Percentiles rank a stretch among this genome's conserved stretches.
Evolutionary conservation across 2,888 invertebrate genomes (phyloP).

Genomic region (Leucozona laternaria): DNA sequence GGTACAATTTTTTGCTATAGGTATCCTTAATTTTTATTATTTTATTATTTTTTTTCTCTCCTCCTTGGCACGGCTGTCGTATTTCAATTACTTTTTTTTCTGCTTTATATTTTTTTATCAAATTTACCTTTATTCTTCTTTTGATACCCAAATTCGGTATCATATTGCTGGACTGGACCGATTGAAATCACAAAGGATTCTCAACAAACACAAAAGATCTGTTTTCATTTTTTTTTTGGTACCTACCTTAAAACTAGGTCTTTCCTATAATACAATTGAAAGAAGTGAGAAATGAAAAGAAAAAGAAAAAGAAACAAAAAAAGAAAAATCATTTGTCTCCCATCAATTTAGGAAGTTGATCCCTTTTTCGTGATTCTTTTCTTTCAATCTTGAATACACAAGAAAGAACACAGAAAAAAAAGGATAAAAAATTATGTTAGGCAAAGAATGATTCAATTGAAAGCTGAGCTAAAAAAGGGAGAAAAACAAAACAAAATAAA

Average conservation of each 20-base stretch:
- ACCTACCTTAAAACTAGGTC: slow-evolving; percentile 41
- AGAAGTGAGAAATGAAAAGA: slow-evolving; percentile 26
- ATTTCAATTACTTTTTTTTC: slow-evolving; percentile 35
- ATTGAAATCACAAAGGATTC: slow-evolving; percentile 56
- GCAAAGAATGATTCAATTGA: slow-evolving; percentile 27
- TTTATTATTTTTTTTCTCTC: no score
- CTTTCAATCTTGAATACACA: slow-evolving; percentile 29
- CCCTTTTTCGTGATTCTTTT: slow-evolving; percentile 38
- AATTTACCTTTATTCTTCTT: slow-evolving; percentile 30
- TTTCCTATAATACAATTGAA: slow-evolving; percentile 36
- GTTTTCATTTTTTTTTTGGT: neutral
- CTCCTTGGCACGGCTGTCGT: neutral
- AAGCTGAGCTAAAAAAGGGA: neutral
- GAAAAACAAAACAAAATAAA: neutral
- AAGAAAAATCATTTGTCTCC: slow-evolving; percentile 32
- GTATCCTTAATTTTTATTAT: neutral
- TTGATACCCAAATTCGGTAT: slow-evolving; percentile 18
- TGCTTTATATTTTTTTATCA: slow-evolving; percentile 10
- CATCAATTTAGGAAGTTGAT: slow-evolving; percentile 45
- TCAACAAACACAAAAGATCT: slow-evolving; percentile 23
- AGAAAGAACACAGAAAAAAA: slow-evolving; percentile 13
- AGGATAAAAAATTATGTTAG: slow-evolving; percentile 45
- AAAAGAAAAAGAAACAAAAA: slow-evolving; percentile 7
- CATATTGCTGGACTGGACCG: slow-evolving; percentile 27
- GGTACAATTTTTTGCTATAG: neutral